These are phyloP conservation scores for Pheosia gnoma DNA, from an alignment of 2,888 invertebrate species.

Conservation along the genomic window DNA sequence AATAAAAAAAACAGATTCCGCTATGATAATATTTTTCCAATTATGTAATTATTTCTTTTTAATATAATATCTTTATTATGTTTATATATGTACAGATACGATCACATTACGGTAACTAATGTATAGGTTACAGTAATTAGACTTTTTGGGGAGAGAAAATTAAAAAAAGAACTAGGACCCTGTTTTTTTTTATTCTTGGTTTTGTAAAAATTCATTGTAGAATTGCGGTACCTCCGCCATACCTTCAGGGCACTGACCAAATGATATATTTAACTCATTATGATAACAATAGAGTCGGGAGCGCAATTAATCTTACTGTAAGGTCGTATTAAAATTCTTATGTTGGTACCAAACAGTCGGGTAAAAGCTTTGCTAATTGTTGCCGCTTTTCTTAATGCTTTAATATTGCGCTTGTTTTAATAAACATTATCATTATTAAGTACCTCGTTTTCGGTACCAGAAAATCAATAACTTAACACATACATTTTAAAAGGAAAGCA, in stretches of 20 bases:
- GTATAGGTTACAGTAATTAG: background rate
- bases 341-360: constrained; percentile 11
- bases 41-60: no score
- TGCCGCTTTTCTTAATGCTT: background rate
- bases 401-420: background rate
- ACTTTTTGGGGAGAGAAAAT: background rate
- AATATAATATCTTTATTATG: no score
- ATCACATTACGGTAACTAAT: no score
- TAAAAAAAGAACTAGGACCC: background rate
- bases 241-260: background rate
- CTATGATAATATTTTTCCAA: no score
- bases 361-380: constrained; percentile 26
- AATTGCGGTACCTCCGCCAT: background rate
- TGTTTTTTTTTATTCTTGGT: background rate
- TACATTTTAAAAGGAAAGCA: no score
- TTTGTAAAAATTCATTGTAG: background rate
- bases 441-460: no score
- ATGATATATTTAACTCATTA: constrained; percentile 16
- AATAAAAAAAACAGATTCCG: no score
- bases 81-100: no score
- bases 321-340: constrained; percentile 26
- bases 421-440: background rate
- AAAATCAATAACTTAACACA: no score
- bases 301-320: constrained; percentile 16
- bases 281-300: constrained; percentile 14